Evolutionary conservation across 2,888 invertebrate species (phyloP).

Genomic region (Hyposoter dolosus): DNA sequence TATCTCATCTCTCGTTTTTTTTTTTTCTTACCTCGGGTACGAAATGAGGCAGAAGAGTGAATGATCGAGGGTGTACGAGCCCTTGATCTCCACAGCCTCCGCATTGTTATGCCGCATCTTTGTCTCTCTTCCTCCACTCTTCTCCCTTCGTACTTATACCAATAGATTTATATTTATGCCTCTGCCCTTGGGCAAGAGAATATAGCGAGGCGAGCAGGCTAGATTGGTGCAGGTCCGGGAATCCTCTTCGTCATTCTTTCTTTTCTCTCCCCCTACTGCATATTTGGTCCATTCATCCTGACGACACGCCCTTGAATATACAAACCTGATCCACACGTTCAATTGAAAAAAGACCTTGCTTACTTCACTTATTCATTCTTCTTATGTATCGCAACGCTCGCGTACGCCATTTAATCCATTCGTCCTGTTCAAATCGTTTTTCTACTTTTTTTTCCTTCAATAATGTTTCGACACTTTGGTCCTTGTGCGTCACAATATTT

Average conservation of each 20-base stretch:
- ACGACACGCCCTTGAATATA: constrained; percentile 51
- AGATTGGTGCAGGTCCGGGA: constrained; percentile 78
- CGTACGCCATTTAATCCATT: not conserved
- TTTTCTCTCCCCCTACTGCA: constrained; percentile 10
- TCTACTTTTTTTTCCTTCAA: not conserved
- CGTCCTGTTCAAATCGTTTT: not conserved
- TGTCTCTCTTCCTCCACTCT: not conserved
- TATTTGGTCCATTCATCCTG: constrained; percentile 48
- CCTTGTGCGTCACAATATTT: not conserved
- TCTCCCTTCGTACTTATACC: too few species aligned
- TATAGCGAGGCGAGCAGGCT: constrained; percentile 59
- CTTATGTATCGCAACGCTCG: not conserved
- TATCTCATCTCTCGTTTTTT: constrained; percentile 4
- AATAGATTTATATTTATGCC: not conserved
- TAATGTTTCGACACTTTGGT: not conserved
- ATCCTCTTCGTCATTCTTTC: constrained; percentile 48
- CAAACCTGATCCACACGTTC: constrained; percentile 9
- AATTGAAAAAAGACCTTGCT: constrained; percentile 6
- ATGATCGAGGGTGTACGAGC: constrained; percentile 12
- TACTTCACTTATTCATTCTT: constrained; percentile 1
- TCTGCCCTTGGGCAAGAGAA: not conserved
- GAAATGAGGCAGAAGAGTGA: constrained; percentile 22
- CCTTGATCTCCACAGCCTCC: constrained; percentile 24
- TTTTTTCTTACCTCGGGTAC: constrained; percentile 1
- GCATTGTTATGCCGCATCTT: constrained; percentile 32